Conservation (phyloP, 2,888 invertebrate species). For the Leptopterna dolabrata region DNA sequence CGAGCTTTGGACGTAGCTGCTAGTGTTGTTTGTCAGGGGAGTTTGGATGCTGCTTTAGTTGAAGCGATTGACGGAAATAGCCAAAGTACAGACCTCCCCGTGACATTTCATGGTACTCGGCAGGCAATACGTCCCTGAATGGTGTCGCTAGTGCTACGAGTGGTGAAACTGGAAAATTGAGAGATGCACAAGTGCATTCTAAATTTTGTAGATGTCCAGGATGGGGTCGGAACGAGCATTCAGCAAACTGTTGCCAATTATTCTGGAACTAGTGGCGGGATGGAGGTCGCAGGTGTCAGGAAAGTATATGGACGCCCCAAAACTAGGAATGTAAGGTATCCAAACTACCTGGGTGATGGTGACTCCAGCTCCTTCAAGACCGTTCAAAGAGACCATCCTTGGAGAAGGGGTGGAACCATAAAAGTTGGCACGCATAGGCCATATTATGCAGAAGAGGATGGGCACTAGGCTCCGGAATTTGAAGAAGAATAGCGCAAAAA, state of each 20-base stretch:
- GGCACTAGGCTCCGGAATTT: constrained; percentile 55
- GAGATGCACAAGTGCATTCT: constrained; percentile 41
- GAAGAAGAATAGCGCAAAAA: constrained; percentile 56
- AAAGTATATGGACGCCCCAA: constrained; percentile 56
- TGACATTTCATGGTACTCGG: constrained; percentile 55
- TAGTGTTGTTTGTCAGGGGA: constrained; percentile 10
- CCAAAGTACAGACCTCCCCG: constrained; percentile 28
- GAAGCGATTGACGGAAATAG: constrained; percentile 49
- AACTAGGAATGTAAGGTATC: constrained; percentile 42
- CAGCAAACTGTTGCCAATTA: constrained; percentile 57
- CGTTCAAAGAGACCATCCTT: constrained; percentile 45
- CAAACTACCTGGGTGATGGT: constrained; percentile 42
- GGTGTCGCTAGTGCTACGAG: constrained; percentile 52
- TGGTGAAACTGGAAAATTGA: constrained; percentile 55
- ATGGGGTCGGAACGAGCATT: background rate
- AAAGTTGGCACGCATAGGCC: constrained; percentile 33
- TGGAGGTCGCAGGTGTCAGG: constrained; percentile 58
- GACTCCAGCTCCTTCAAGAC: constrained; percentile 28
- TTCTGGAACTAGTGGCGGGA: constrained; percentile 57
- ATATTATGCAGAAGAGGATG: constrained; percentile 53
- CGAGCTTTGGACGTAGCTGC: background rate
- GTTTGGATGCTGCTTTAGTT: constrained; percentile 48
- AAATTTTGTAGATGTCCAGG: constrained; percentile 50
- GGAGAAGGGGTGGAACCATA: constrained; percentile 43
- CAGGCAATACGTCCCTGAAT: constrained; percentile 52